Percentiles rank a stretch among this genome's conserved stretches.
phyloP scores from a whole-genome alignment of 2,888 invertebrate genomes.

The Bombylius major region DNA sequence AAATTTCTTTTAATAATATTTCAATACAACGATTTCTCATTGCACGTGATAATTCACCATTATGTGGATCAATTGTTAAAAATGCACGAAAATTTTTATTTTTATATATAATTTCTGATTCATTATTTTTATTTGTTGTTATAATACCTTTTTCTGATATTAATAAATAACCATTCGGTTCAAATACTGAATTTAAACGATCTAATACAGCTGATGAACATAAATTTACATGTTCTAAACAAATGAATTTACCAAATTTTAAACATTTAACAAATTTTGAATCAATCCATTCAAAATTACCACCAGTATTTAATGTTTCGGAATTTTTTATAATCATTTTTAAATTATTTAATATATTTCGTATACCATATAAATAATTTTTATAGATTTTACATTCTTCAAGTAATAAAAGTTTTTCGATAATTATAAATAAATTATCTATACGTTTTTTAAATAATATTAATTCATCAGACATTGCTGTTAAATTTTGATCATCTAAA shows the following conservation, averaged over 20 bases:
- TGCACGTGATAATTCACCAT: constrained; percentile 93
- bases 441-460: constrained; percentile 26
- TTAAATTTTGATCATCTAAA: constrained; percentile 21
- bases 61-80: constrained; percentile 85
- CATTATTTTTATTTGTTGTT: background rate
- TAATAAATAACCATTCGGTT: constrained; percentile 78
- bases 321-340: constrained; percentile 33
- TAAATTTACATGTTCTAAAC: constrained; percentile 87
- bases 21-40: constrained; percentile 98
- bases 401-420: constrained; percentile 9
- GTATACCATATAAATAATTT: background rate
- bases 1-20: constrained; percentile 43
- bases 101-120: constrained; percentile 55
- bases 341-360: constrained; percentile 17
- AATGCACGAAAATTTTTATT: constrained; percentile 88
- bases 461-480: constrained; percentile 25
- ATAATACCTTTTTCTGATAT: constrained; percentile 81
- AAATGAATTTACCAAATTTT: constrained; percentile 68
- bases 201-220: constrained; percentile 95
- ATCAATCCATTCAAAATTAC: constrained; percentile 88
- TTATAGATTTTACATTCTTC: background rate
- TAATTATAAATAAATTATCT: constrained; percentile 18
- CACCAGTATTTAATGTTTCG: constrained; percentile 62
- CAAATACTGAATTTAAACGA: constrained; percentile 87
- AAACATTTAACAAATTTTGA: constrained; percentile 76